Evolutionary conservation across 1,140 invertebrate species (phyloP).

Genomic region (Elysia chlorotica): DNA sequence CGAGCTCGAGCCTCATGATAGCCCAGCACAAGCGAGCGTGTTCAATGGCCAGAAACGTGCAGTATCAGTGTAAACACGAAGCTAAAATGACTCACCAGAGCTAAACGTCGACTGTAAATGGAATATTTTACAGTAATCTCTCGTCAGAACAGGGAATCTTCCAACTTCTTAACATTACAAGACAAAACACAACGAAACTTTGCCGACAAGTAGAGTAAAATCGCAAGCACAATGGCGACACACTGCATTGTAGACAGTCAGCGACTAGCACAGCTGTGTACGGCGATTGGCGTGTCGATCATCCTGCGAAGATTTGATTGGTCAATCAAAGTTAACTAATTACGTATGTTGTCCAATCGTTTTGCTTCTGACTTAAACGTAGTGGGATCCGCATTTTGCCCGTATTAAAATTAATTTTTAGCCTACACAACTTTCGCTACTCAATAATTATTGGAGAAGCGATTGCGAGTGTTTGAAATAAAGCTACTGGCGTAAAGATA

Average conservation of each 20-base stretch:
- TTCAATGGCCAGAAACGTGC: constrained; percentile 2
- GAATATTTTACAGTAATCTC: neutral
- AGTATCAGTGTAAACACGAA: constrained; percentile 12
- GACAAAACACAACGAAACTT: no score
- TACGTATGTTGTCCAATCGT: constrained; percentile 26
- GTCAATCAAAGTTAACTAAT: constrained; percentile 23
- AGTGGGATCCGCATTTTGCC: neutral
- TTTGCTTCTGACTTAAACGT: neutral
- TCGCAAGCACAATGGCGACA: constrained; percentile 24
- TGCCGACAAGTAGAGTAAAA: no score
- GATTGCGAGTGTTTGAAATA: no score
- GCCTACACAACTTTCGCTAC: no score
- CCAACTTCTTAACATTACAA: no score
- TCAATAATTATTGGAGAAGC: no score
- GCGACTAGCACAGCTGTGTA: constrained; percentile 25
- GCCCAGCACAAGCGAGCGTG: constrained; percentile 2
- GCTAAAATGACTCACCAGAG: constrained; percentile 14
- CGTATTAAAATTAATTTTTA: neutral
- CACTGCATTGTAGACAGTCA: constrained; percentile 17
- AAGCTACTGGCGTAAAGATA: no score
- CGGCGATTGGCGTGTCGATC: constrained; percentile 26
- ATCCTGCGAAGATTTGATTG: constrained; percentile 23
- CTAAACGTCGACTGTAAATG: neutral
- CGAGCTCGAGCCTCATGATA: constrained; percentile 10
- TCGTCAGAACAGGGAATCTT: neutral